A percentile compares a stretch with the other conserved stretches of the same genome.
These are phyloP conservation scores for Hermodice carunculata DNA, from an alignment of 2,888 invertebrate genomes.

Conservation along the genomic window DNA sequence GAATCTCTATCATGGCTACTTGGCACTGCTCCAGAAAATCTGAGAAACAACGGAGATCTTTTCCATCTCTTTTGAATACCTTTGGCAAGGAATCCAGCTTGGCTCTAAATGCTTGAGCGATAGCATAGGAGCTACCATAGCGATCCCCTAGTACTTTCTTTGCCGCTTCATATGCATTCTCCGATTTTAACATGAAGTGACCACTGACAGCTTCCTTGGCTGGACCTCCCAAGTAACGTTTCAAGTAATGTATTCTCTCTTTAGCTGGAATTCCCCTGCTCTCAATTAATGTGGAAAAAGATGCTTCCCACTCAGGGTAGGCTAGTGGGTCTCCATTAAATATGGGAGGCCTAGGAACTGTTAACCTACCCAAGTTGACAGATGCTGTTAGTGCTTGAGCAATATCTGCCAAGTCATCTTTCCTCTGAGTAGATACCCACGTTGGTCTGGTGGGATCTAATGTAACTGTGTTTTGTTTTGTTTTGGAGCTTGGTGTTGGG, in stretches of 20 bases:
- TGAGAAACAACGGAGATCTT: conserved; percentile 2
- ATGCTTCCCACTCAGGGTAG: neutral
- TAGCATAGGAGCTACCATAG: conserved; percentile 32
- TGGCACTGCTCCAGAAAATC: conserved; percentile 25
- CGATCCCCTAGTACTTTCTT: conserved; percentile 28
- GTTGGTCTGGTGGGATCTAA: no score
- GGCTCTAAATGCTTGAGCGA: conserved; percentile 32
- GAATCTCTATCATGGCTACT: conserved; percentile 7
- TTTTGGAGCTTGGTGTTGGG: no score
- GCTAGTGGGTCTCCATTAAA: conserved; percentile 22
- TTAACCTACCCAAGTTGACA: conserved; percentile 27
- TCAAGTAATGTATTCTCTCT: neutral
- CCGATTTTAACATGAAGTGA: neutral
- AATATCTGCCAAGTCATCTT: no score
- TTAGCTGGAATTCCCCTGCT: neutral
- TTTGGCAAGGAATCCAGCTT: conserved; percentile 38
- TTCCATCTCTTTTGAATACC: conserved; percentile 7
- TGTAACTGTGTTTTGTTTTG: no score
- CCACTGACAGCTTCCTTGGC: no score
- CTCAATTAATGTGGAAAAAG: neutral
- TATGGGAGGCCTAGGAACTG: conserved; percentile 29
- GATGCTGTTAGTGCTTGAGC: no score
- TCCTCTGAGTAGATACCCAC: no score
- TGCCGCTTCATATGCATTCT: conserved; percentile 31
- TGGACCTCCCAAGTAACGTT: no score